Conservation (phyloP, 2,888 invertebrate species). For the Caenorhabditis angaria region DNA sequence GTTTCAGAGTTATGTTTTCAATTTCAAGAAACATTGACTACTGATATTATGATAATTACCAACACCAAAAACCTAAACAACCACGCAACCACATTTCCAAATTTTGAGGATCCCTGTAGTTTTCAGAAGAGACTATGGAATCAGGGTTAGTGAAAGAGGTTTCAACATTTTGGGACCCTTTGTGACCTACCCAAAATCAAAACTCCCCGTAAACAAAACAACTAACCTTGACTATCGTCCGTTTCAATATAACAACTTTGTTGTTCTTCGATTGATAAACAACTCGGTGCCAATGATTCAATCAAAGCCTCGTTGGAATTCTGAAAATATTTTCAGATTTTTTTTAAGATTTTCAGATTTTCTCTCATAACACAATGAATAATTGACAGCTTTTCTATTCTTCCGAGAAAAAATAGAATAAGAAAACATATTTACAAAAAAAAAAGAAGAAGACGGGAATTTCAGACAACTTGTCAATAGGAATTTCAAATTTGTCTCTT, state of each 20-base stretch:
- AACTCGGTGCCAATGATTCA: conserved; percentile 56
- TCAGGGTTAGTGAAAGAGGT: too few species aligned
- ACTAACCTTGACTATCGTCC: conserved; percentile 43
- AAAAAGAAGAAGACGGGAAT: background rate
- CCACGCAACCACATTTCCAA: too few species aligned
- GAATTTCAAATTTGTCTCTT: background rate
- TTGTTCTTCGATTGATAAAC: conserved; percentile 56
- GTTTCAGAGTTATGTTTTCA: too few species aligned
- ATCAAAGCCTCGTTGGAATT: conserved; percentile 55
- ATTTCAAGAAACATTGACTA: too few species aligned
- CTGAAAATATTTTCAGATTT: too few species aligned
- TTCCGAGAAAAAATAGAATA: background rate
- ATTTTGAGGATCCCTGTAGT: too few species aligned
- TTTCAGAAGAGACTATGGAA: too few species aligned
- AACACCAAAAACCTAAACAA: too few species aligned
- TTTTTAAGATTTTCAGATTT: background rate
- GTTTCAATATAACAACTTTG: conserved; percentile 57
- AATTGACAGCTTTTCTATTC: background rate
- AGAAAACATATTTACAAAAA: background rate
- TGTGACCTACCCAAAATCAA: too few species aligned
- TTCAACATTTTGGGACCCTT: too few species aligned
- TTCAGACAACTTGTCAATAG: background rate
- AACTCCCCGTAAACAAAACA: too few species aligned
- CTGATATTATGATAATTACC: too few species aligned
- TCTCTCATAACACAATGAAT: background rate